These are phyloP conservation scores for Halocynthia aurantium DNA, from an alignment of 23 tunicate genomes.

Conservation along the genomic window DNA sequence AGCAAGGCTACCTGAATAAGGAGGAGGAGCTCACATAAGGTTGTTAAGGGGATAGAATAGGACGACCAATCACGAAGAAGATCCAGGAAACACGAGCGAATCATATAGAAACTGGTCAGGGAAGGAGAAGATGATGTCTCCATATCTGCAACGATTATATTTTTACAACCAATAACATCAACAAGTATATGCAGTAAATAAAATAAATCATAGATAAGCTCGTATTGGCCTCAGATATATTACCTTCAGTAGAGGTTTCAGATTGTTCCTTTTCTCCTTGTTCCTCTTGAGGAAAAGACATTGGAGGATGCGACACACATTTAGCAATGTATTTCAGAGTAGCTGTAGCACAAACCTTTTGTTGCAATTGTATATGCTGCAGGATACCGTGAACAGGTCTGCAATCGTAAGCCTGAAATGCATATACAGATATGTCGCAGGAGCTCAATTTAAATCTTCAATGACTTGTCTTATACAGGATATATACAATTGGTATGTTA, in stretches of 20 bases:
- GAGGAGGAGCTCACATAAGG: too few relatives aligned
- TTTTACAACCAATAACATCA: background rate
- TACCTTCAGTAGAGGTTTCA: background rate
- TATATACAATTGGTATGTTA: too few relatives aligned
- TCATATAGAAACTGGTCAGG: too few relatives aligned
- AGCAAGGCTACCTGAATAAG: too few relatives aligned
- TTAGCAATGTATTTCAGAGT: background rate
- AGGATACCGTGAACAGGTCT: background rate
- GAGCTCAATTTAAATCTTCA: too few relatives aligned
- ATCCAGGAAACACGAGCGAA: too few relatives aligned
- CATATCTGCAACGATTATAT: too few relatives aligned
- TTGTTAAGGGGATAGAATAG: too few relatives aligned
- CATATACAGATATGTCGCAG: background rate
- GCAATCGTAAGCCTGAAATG: slow-evolving; percentile 1
- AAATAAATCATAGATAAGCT: background rate
- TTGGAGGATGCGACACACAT: background rate
- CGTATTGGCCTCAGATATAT: too few relatives aligned
- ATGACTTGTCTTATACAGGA: too few relatives aligned
- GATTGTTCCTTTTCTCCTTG: background rate
- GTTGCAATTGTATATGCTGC: background rate
- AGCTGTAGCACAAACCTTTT: background rate
- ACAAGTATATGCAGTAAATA: background rate
- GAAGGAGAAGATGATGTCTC: too few relatives aligned
- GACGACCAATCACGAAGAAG: too few relatives aligned
- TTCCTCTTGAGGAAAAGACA: background rate